A percentile compares a stretch with the other conserved stretches of the same genome.
phyloP scores from a whole-genome alignment of 2,888 invertebrate genomes.

The Marronus borbonicus region DNA sequence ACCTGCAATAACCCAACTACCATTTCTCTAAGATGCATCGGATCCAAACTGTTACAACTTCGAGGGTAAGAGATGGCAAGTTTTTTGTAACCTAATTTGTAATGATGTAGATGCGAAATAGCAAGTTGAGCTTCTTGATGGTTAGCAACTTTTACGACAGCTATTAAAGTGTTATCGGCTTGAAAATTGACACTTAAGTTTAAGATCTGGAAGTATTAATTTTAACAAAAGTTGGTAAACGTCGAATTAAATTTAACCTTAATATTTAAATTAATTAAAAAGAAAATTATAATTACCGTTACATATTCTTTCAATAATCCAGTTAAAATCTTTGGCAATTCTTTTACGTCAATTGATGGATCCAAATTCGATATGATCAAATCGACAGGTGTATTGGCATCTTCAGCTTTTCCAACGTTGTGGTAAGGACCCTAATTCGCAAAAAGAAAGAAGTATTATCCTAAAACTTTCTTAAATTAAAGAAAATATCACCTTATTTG shows the following conservation, averaged over 20 bases:
- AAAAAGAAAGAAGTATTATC: neutral
- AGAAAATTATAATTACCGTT: conserved; percentile 69
- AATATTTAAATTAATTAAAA: neutral
- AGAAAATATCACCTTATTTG: neutral
- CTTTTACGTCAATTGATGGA: conserved; percentile 77
- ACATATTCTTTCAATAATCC: conserved; percentile 78
- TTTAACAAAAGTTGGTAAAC: conserved; percentile 9
- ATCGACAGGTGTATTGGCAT: conserved; percentile 70
- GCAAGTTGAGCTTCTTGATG: conserved; percentile 80
- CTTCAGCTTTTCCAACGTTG: conserved; percentile 23
- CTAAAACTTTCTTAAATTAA: neutral
- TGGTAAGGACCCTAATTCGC: conserved; percentile 4
- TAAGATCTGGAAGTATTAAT: conserved; percentile 70
- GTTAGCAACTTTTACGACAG: conserved; percentile 79
- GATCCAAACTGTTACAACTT: conserved; percentile 74
- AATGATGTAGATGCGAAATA: conserved; percentile 88
- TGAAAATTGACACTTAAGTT: conserved; percentile 77
- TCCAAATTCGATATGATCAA: conserved; percentile 81
- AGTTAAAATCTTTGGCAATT: conserved; percentile 77
- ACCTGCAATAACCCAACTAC: conserved; percentile 81
- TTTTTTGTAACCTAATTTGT: conserved; percentile 85
- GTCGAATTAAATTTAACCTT: conserved; percentile 2
- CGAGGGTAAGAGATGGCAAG: conserved; percentile 84
- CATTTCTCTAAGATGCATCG: conserved; percentile 78
- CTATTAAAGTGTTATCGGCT: conserved; percentile 80